Evolutionary conservation across 2,113 vertebrate genomes (phyloP), one percentile per base, ranked within the genome.

Genomic region (Amblyopsis rosae): DNA sequence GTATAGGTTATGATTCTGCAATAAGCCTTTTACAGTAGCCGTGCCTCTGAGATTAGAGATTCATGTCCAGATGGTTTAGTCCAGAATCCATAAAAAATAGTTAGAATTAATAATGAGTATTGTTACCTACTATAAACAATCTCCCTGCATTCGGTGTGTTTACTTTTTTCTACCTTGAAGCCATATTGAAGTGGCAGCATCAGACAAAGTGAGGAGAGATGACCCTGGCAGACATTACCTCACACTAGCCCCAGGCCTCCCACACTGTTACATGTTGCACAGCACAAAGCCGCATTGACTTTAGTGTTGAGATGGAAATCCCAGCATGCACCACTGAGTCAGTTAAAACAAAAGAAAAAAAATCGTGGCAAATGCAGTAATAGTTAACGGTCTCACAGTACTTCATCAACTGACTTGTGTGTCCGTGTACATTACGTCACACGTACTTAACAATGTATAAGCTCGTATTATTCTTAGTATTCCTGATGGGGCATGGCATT

Each of bases 191-290:
- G 63, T 69, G 62, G 48, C 58, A 59, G 65, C 55, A 72, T 69
- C 45, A 58, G 57, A 47, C 70, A 60, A 53, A 54, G 71, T 72
- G 67, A 76, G 73, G 69, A 82, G 64, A 77, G 80, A 82, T 49
- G 67, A 32, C 46, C 75, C 59, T 73, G 72, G 70, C 58, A 92
- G 86, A 90, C 85, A 67, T 91, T 84, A 89, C 84, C 80, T 90
- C 87, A 89, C 69, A 46, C 64, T 65, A 80, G 70, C 67, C 32
- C 3, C 57, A 69, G 72, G 69, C 66, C 7, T 65, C 61, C 53
- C 51, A 55, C 17, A 35, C 53, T 17, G 33, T 75, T 74, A 48
- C 32, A 59, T 35, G 35, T 35, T 35, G 35, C 35, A 41, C 35
- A 41, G 35, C 47, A 46, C 32, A 15, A 48, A 69, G 76, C 11